Base-by-base conservation (phyloP, 2,888 invertebrate genomes). In the Ceratothoa steindachneri region DNA sequence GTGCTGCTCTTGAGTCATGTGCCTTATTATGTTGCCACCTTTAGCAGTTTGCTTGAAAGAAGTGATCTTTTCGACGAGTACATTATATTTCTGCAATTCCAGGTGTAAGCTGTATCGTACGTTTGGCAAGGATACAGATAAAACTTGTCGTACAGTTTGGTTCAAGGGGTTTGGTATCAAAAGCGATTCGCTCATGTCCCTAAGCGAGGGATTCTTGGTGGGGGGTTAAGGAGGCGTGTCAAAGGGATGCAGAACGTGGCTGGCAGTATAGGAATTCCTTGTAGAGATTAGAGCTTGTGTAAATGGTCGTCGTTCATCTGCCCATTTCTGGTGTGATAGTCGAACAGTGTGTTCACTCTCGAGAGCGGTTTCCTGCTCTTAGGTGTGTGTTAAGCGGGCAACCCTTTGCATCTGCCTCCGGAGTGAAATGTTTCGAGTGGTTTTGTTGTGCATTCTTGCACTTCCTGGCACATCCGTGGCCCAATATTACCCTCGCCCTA, bases 371-470 rank as follows among this genome's bases (percentile, higher is more conserved):
- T 41, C 41, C 41, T 41, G 7, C 41, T 41, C 7, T 41, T 15
- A 41, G 41, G 41, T 41, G 5, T 41, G 15, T 9, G 41, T 41
- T 5, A 41, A 41, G 41, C 15, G 7, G 41, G 5, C 41, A 41
- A n/a, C n/a, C n/a, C n/a, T n/a, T n/a, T n/a, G n/a, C n/a, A n/a
- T n/a, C n/a, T n/a, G n/a, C n/a, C 41, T 41, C 64, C 65, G 68
- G 41, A 1, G n/a, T n/a, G n/a, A n/a, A 66, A 31, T 31, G 68
- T 9, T 29, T 29, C 29, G 68, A 69, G 65, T 22, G 71, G 15
- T 29, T 68, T 66, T 75, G 71, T 30, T 72, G 65, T 69, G 69
- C 72, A 53, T 71, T 15, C 7, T 41, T 41, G 41, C 7, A 9
- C 7, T 41, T 41, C 41, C 15, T 5, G 41, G 72, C 53, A 41